These are phyloP conservation scores for Trachythela sp. DNA, from an alignment of 64 coral and sea anemone genomes.

Conservation along the genomic window DNA sequence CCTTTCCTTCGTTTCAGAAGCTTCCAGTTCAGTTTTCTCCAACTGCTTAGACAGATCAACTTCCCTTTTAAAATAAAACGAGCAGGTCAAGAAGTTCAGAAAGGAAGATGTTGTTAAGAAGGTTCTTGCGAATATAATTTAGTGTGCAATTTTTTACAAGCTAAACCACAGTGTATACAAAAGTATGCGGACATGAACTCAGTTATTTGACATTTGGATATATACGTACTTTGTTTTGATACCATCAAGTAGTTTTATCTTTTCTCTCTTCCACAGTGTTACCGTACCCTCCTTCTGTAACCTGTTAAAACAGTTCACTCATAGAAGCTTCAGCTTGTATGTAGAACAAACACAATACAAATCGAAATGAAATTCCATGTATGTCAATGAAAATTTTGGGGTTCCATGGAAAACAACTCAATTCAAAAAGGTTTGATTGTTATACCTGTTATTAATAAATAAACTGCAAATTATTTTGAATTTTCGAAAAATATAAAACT, in stretches of 20 bases:
- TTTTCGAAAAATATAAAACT: background rate
- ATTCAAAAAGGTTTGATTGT: no score
- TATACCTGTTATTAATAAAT: no score
- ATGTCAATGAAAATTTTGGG: no score
- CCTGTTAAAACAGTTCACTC: conserved; percentile 22
- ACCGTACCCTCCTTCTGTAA: conserved; percentile 91
- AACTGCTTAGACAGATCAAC: conserved; percentile 61
- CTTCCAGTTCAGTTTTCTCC: conserved; percentile 57
- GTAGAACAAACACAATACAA: no score
- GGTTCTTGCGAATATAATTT: no score
- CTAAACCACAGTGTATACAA: background rate
- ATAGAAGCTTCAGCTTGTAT: no score
- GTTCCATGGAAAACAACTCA: no score
- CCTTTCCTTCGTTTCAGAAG: conserved; percentile 64
- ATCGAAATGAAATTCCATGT: no score
- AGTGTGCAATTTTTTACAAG: no score
- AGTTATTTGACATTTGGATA: background rate
- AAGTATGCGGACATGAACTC: background rate
- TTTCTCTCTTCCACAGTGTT: conserved; percentile 91
- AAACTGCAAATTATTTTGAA: background rate
- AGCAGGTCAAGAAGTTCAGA: no score
- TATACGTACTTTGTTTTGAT: conserved; percentile 78
- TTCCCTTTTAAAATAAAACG: conserved; percentile 47
- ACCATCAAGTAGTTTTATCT: conserved; percentile 71
- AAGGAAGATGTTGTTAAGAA: no score